phyloP scores from a whole-genome alignment of 92 coral and sea anemone species.

The Palythoa grandis region DNA sequence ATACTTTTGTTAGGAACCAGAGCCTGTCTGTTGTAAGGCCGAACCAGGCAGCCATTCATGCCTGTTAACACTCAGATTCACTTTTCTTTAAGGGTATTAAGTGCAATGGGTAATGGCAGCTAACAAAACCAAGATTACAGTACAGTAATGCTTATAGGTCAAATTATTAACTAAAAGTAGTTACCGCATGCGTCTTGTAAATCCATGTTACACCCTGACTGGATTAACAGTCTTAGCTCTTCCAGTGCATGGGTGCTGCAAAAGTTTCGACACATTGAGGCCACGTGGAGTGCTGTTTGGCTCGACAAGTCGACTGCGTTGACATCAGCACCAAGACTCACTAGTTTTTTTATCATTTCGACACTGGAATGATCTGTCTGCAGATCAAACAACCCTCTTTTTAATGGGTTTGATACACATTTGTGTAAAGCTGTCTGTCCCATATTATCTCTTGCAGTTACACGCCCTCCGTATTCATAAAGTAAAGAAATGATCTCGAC shows the following conservation, averaged over 20 bases:
- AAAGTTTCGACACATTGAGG: conserved; percentile 33
- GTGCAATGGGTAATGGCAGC: neutral
- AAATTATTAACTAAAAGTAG: neutral
- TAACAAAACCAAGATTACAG: too few relatives aligned
- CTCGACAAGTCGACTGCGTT: conserved; percentile 19
- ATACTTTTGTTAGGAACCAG: neutral
- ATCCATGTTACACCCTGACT: conserved; percentile 20
- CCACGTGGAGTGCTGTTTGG: conserved; percentile 35
- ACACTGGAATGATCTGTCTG: conserved; percentile 11
- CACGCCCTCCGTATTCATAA: conserved; percentile 4
- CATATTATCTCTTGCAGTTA: conserved; percentile 5
- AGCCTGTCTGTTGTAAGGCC: neutral
- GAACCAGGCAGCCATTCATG: too few relatives aligned
- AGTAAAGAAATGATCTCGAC: neutral
- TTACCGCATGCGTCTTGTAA: conserved; percentile 19
- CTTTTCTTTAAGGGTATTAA: neutral
- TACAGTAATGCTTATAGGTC: too few relatives aligned
- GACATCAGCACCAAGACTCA: conserved; percentile 16
- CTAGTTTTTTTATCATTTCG: conserved; percentile 5
- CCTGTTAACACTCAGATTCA: too few relatives aligned
- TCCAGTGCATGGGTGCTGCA: conserved; percentile 1
- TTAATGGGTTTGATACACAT: conserved; percentile 23
- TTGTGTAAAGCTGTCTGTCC: conserved; percentile 27
- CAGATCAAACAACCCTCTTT: conserved; percentile 24
- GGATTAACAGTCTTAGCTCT: neutral